Evolutionary conservation across 2,113 vertebrate species (phyloP), one percentile per base, ranked within the genome.

Genomic region (Calyptomena viridis): DNA sequence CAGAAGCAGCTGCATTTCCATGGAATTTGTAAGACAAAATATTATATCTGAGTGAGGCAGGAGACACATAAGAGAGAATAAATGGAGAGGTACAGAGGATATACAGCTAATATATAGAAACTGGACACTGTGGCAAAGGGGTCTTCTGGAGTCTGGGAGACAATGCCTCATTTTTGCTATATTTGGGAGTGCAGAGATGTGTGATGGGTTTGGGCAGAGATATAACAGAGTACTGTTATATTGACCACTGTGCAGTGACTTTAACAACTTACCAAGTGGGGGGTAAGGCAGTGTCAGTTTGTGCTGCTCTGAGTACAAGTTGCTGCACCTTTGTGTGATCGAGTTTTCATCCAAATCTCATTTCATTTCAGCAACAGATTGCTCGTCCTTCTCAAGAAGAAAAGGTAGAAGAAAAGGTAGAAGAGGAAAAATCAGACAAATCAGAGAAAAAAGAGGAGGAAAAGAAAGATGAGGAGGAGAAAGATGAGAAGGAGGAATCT

Each of bases 401-500:
- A 93, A 99, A 99, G 95, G 97, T 98, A 81, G 98, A 99, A 97
- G 99, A 99, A 71, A 99, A 99, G 89, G 98, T 98, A 97, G 99
- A 99, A 97, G 99, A 99, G 82, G 99, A 99, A 58, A 99, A 99
- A 97, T 92, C 97, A 33, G 99, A 99, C 97, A 99, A 99, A 97
- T 96, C 97, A 30, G 99, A 99, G 97, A 99, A 99, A 98, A 99
- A 99, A 98, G 99, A 99, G 96, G 99, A 99, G 55, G 99, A 99
- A 97, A 99, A 99, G 97, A 99, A 99, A 97, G 99, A 99, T 94
- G 99, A 99, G 98, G 99, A 99, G 96, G 99, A 99, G 97, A 99
- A 99, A 97, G 99, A 99, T 97, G 99, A 99, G 91, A 99, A 99
- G 94, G 99, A 99, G 89, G 99, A 99, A 64, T 98, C 98, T 71